Conservation (phyloP, 2,797 vertebrate genomes). For the Acestrorhynchus altus region DNA sequence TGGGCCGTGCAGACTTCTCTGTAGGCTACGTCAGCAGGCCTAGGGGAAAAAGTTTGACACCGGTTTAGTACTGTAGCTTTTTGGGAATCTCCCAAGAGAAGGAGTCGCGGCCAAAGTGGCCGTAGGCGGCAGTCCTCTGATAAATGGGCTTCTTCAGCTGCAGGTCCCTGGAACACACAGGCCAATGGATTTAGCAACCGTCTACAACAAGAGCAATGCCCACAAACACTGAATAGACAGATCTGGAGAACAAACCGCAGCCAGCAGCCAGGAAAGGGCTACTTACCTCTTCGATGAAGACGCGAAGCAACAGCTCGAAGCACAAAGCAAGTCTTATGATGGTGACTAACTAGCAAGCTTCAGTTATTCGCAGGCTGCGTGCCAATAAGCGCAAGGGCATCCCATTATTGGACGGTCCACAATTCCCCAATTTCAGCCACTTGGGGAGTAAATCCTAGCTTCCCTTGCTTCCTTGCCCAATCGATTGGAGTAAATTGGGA, state of each 20-base stretch:
- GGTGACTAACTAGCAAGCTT: neutral
- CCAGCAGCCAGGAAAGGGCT: slow-evolving; percentile 8
- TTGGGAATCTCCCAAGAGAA: slow-evolving; percentile 97
- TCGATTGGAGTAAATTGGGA: too few species aligned
- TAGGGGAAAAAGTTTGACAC: slow-evolving; percentile 89
- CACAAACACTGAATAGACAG: slow-evolving; percentile 40
- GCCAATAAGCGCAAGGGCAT: neutral
- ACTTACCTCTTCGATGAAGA: slow-evolving; percentile 4
- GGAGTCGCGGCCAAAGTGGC: slow-evolving; percentile 97
- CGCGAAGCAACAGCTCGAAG: slow-evolving; percentile 1
- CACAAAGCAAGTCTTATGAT: slow-evolving; percentile 7
- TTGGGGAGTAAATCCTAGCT: too few species aligned
- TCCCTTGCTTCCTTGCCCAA: too few species aligned
- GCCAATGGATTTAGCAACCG: slow-evolving; percentile 83
- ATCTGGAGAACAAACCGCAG: neutral
- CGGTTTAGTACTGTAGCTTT: slow-evolving; percentile 92
- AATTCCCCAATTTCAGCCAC: too few species aligned
- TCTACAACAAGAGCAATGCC: slow-evolving; percentile 48
- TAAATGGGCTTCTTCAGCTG: slow-evolving; percentile 98
- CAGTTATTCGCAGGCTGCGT: neutral
- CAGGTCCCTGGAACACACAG: slow-evolving; percentile 98
- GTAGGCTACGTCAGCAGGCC: slow-evolving; percentile 93
- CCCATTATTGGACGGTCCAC: too few species aligned
- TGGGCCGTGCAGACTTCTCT: slow-evolving; percentile 93
- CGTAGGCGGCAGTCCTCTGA: slow-evolving; percentile 97